A percentile compares a stretch with the other conserved stretches of the same genome.
phyloP scores from a whole-genome alignment of 2,113 vertebrate species.

The Speoplatyrhinus poulsoni region DNA sequence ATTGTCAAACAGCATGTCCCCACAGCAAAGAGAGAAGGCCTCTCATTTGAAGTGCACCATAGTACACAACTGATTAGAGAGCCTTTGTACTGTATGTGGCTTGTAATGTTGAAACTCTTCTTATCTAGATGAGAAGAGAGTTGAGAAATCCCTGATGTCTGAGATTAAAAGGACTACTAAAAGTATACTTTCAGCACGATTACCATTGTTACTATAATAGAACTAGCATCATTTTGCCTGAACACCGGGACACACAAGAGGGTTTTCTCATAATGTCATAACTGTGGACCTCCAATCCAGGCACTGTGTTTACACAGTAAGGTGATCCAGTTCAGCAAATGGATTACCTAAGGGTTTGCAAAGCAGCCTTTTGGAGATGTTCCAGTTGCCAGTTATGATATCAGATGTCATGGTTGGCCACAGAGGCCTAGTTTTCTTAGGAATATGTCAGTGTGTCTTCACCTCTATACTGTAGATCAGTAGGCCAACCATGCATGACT shows the following conservation, averaged over 20 bases:
- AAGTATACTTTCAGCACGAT: background rate
- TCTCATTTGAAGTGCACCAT: background rate
- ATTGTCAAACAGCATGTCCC: background rate
- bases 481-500: no score
- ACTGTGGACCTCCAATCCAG: background rate
- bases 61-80: background rate
- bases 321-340: constrained; percentile 3
- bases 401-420: background rate
- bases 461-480: background rate
- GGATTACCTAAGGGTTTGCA: background rate
- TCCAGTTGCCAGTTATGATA: background rate
- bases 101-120: background rate
- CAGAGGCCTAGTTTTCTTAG: background rate
- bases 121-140: background rate
- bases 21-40: constrained; percentile 3
- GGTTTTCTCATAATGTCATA: constrained; percentile 2
- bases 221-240: background rate
- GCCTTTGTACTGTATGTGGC: background rate
- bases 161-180: constrained; percentile 1
- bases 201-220: background rate
- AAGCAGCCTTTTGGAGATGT: background rate
- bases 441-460: background rate
- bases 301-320: constrained; percentile 27
- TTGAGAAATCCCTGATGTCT: background rate
- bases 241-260: background rate